Conservation (phyloP, 2,888 invertebrate species). For the Lasioglossum leucozonium region DNA sequence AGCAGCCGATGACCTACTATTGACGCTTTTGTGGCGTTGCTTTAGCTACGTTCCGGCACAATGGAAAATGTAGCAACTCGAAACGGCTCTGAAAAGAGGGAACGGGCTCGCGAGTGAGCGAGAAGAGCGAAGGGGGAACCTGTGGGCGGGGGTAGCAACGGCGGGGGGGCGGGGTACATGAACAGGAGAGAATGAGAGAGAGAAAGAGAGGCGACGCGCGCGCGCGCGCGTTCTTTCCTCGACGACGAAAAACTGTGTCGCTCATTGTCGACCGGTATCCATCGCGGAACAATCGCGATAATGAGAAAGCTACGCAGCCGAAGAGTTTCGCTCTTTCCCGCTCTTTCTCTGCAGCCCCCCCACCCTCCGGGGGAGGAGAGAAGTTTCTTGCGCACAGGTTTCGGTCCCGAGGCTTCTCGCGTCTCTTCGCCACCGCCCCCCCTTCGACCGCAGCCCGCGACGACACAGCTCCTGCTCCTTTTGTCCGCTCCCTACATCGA, state of each 20-base stretch:
- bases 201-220: constrained; percentile 22
- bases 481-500: constrained; percentile 27
- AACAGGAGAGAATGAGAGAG: constrained; percentile 9
- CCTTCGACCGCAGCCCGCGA: constrained; percentile 14
- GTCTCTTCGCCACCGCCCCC: background rate
- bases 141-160: too few species aligned
- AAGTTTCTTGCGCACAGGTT: constrained; percentile 26
- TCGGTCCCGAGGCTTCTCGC: background rate
- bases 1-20: constrained; percentile 70
- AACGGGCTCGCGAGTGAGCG: constrained; percentile 8
- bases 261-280: constrained; percentile 78
- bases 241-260: constrained; percentile 79
- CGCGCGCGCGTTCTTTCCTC: constrained; percentile 50
- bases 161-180: too few species aligned
- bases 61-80: constrained; percentile 62
- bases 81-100: constrained; percentile 31
- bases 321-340: constrained; percentile 66
- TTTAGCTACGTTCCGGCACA: constrained; percentile 62
- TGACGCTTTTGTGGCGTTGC: constrained; percentile 64
- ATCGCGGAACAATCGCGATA: constrained; percentile 81
- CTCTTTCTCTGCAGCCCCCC: constrained; percentile 14
- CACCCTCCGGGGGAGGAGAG: background rate
- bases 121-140: too few species aligned
- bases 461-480: constrained; percentile 29
- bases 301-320: constrained; percentile 82